These are phyloP conservation scores for Bos taurus DNA, from an alignment of 2,113 vertebrate genomes.

Conservation along the genomic window DNA sequence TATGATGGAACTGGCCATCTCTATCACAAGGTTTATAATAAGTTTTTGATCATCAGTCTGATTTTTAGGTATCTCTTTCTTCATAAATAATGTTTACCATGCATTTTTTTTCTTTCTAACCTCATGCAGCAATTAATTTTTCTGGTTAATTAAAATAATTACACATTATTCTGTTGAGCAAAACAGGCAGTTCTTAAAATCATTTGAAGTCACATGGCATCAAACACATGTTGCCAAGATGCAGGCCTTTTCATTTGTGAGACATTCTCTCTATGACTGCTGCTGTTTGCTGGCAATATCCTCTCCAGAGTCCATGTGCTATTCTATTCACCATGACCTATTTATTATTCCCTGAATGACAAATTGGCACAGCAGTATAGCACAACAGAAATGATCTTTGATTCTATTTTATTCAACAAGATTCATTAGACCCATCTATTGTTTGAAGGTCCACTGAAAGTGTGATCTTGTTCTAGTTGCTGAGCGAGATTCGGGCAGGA, in stretches of 20 bases:
- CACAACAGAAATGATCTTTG: neutral
- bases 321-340: neutral
- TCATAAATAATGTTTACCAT: conserved; percentile 21
- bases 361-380: neutral
- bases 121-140: neutral
- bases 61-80: neutral
- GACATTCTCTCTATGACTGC: neutral
- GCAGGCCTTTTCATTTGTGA: neutral
- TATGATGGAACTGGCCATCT: neutral
- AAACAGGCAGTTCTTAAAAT: neutral
- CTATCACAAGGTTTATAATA: neutral
- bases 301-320: neutral
- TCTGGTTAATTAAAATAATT: neutral
- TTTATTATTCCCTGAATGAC: neutral
- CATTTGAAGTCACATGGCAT: neutral
- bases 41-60: neutral
- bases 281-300: neutral
- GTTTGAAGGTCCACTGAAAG: neutral
- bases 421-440: neutral
- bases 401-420: neutral
- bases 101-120: neutral
- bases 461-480: neutral
- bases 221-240: neutral
- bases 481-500: neutral
- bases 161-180: neutral